phyloP scores from a whole-genome alignment of 2,888 invertebrate species.

The Andrena praecox region DNA sequence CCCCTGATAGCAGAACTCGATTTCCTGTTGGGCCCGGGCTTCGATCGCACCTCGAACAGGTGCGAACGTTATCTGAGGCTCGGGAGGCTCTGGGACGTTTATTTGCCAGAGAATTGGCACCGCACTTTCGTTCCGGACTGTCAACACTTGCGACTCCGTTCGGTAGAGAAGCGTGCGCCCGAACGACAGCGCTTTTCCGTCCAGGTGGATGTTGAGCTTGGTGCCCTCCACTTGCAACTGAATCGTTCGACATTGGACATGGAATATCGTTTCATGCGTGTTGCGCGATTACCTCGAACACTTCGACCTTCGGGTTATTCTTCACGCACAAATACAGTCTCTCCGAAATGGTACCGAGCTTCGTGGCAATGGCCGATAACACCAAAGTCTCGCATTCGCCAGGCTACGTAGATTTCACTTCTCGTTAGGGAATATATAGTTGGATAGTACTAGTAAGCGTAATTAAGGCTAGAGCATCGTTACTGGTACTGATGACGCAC shows the following conservation, averaged over 20 bases:
- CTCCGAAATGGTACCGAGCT: conserved; percentile 78
- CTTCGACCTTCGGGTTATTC: conserved; percentile 87
- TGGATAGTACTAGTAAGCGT: neutral
- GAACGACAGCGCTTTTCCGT: conserved; percentile 85
- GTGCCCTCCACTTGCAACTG: conserved; percentile 86
- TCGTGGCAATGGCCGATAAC: conserved; percentile 79
- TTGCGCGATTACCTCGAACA: conserved; percentile 79
- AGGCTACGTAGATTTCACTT: conserved; percentile 66
- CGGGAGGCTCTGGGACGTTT: conserved; percentile 81
- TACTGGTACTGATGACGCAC: conserved; percentile 55
- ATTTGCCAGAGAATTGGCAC: conserved; percentile 87
- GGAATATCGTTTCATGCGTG: neutral
- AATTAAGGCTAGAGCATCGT: conserved; percentile 6
- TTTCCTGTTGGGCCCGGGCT: conserved; percentile 54
- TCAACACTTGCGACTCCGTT: conserved; percentile 85
- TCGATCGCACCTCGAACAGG: conserved; percentile 65
- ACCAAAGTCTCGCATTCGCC: conserved; percentile 73
- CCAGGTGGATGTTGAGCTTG: conserved; percentile 85
- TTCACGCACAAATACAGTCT: conserved; percentile 84
- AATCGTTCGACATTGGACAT: neutral
- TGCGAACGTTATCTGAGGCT: conserved; percentile 78
- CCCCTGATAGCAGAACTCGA: conserved; percentile 74
- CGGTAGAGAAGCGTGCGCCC: conserved; percentile 86
- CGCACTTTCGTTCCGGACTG: conserved; percentile 87
- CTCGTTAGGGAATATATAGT: neutral